These are phyloP conservation scores for Hippocampus guttulatus DNA, from an alignment of 2,113 vertebrate genomes.

Conservation along the genomic window DNA sequence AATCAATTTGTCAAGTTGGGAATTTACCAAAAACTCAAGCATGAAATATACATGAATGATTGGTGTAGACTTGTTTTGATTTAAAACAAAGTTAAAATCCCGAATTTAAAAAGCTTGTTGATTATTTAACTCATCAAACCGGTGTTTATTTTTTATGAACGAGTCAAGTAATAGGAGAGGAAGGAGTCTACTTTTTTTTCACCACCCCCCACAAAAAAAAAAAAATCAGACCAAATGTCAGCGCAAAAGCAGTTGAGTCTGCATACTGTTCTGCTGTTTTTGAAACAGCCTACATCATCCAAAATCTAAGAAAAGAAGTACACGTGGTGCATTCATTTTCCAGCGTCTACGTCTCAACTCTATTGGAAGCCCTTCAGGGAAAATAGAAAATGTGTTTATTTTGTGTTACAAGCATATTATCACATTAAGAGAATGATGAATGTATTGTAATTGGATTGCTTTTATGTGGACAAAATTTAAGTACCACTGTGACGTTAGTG, in stretches of 20 bases:
- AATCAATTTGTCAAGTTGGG: slow-evolving; percentile 4
- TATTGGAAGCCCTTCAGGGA: slow-evolving; percentile 52
- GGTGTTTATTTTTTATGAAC: slow-evolving; percentile 13
- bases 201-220: background rate
- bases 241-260: slow-evolving; percentile 10
- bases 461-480: slow-evolving; percentile 38
- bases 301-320: slow-evolving; percentile 51
- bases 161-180: background rate
- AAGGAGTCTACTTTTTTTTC: slow-evolving; percentile 6
- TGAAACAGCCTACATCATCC: slow-evolving; percentile 47
- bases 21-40: background rate
- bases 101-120: background rate
- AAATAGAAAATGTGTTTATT: slow-evolving; percentile 45
- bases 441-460: slow-evolving; percentile 31
- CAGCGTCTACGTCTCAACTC: slow-evolving; percentile 46
- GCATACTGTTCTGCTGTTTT: slow-evolving; percentile 39
- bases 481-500: slow-evolving; percentile 11
- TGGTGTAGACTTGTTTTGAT: background rate
- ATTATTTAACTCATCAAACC: slow-evolving; percentile 14
- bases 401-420: slow-evolving; percentile 48
- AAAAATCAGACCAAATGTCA: slow-evolving; percentile 32
- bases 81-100: too few relatives aligned
- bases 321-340: slow-evolving; percentile 63
- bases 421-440: slow-evolving; percentile 47
- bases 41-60: slow-evolving; percentile 1